These are phyloP conservation scores for Martes martes DNA, from an alignment of 2,113 vertebrate genomes.

Conservation along the genomic window DNA sequence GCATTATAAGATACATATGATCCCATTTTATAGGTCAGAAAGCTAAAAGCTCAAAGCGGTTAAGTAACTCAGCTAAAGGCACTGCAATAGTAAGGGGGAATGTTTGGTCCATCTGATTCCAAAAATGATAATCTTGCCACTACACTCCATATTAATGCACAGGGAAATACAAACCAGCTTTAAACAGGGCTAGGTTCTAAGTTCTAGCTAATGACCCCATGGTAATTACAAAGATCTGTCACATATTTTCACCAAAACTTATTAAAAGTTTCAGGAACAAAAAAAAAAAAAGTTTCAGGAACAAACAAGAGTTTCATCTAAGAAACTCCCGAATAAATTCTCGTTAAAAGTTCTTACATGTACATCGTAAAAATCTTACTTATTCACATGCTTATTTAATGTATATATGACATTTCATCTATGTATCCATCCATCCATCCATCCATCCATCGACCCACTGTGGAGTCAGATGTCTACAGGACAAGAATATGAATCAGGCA, in stretches of 20 bases:
- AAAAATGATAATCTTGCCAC: not conserved
- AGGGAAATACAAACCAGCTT: not conserved
- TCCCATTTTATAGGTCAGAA: not conserved
- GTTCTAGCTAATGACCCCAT: not conserved
- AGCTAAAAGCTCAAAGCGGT: not conserved
- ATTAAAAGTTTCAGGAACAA: conserved; percentile 8
- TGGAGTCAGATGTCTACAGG: not conserved
- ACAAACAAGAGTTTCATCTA: conserved; percentile 39
- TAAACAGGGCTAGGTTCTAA: not conserved
- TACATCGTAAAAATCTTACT: not conserved
- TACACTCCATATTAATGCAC: not conserved
- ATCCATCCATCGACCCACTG: not conserved
- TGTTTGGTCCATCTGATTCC: not conserved
- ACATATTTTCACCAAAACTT: not conserved
- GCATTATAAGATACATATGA: not conserved
- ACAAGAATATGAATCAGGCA: not conserved
- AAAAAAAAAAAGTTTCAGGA: not conserved
- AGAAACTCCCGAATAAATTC: not conserved
- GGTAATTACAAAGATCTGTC: not conserved
- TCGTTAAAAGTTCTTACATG: not conserved
- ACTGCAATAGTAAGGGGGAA: not conserved
- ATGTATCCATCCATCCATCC: not conserved
- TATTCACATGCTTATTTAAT: not conserved
- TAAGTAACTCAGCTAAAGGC: not conserved
- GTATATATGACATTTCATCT: not conserved